phyloP scores from a whole-genome alignment of 2,888 invertebrate genomes.

The Osmoderma eremita region DNA sequence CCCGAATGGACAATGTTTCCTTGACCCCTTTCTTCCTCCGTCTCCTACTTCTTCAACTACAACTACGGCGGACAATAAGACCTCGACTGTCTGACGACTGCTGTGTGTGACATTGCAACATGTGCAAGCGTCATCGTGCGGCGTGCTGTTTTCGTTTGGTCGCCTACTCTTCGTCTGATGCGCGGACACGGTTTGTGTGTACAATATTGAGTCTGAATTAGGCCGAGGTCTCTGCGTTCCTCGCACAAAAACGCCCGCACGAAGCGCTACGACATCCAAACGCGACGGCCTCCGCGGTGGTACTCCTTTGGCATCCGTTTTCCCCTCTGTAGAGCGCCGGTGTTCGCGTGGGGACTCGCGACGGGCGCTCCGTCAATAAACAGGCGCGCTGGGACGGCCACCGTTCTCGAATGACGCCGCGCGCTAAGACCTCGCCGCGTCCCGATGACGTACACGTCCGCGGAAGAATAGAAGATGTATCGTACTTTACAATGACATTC shows the following conservation, averaged over 20 bases:
- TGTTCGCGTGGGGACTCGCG: slow-evolving; percentile 23
- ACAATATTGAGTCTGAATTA: slow-evolving; percentile 7
- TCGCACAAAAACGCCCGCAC: slow-evolving; percentile 16
- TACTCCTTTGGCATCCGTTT: slow-evolving; percentile 35
- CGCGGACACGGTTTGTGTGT: neutral
- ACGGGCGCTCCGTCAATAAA: slow-evolving; percentile 34
- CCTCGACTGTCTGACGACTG: neutral
- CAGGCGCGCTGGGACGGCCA: neutral
- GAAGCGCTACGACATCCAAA: slow-evolving; percentile 17
- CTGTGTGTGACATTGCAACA: slow-evolving; percentile 49
- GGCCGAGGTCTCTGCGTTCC: slow-evolving; percentile 23
- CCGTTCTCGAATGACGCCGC: too few relatives aligned
- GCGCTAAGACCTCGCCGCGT: too few relatives aligned
- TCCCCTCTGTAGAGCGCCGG: slow-evolving; percentile 22
- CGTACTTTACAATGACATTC: too few relatives aligned
- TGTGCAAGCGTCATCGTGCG: slow-evolving; percentile 52
- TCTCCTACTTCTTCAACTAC: slow-evolving; percentile 15
- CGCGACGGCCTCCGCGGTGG: slow-evolving; percentile 33
- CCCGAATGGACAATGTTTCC: slow-evolving; percentile 52
- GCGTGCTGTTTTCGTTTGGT: neutral
- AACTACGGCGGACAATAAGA: slow-evolving; percentile 12
- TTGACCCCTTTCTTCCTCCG: slow-evolving; percentile 55
- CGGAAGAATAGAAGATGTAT: too few relatives aligned
- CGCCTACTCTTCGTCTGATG: neutral
- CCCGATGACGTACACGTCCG: too few relatives aligned